Percentiles rank a stretch among this genome's conserved stretches.
phyloP scores from a whole-genome alignment of 2,888 invertebrate species.

The Eustalomyia histrio region DNA sequence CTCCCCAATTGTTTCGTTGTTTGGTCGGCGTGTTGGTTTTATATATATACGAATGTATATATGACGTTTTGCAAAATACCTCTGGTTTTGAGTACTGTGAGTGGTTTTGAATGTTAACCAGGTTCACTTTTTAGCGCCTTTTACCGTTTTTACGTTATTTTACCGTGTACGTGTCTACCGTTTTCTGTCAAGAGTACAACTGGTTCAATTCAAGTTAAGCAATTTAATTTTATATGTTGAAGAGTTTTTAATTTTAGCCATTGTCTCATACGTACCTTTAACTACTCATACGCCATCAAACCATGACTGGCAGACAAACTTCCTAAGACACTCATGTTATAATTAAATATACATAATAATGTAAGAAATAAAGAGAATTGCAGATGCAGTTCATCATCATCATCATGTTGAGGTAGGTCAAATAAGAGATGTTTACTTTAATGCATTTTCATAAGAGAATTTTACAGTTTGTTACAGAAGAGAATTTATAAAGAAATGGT shows the following conservation, averaged over 20 bases:
- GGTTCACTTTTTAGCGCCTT: slow-evolving; percentile 35
- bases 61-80: slow-evolving; percentile 45
- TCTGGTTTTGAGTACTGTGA: slow-evolving; percentile 16
- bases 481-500: neutral
- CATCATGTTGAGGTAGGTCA: neutral
- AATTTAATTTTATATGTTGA: slow-evolving; percentile 58
- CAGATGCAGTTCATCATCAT: neutral
- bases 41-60: neutral
- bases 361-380: neutral
- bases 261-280: neutral
- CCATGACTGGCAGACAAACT: neutral
- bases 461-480: neutral
- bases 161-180: slow-evolving; percentile 38
- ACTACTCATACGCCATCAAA: neutral
- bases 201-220: slow-evolving; percentile 49
- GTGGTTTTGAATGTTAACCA: slow-evolving; percentile 42
- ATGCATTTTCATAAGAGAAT: neutral
- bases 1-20: slow-evolving; percentile 1
- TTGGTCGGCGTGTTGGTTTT: no score
- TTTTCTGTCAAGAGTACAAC: slow-evolving; percentile 52
- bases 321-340: neutral
- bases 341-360: neutral
- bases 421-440: neutral
- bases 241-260: slow-evolving; percentile 22
- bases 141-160: slow-evolving; percentile 42